Percentiles rank a stretch among this genome's conserved stretches.
Evolutionary conservation across 1,140 invertebrate species (phyloP).

Genomic region (Lithobius niger): DNA sequence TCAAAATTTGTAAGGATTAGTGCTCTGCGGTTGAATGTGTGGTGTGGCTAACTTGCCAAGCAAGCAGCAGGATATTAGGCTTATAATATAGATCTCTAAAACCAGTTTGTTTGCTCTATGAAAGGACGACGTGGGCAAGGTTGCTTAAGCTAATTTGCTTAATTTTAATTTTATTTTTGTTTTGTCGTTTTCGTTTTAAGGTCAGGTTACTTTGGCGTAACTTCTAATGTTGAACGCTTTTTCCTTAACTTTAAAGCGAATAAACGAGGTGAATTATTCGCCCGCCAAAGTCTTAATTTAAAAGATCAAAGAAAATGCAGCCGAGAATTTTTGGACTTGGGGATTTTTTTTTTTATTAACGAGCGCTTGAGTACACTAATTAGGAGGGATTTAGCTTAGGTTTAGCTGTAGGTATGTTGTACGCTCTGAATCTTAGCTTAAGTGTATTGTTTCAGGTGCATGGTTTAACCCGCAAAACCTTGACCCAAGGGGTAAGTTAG

Average conservation of each 20-base stretch:
- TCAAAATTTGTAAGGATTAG: background rate
- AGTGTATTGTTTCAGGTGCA: conserved; percentile 59
- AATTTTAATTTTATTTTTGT: no score
- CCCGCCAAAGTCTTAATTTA: background rate
- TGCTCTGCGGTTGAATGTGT: background rate
- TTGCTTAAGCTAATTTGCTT: no score
- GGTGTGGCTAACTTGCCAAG: background rate
- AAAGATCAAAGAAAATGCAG: background rate
- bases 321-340: background rate
- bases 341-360: background rate
- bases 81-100: background rate
- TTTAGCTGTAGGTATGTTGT: background rate
- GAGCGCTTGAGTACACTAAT: background rate
- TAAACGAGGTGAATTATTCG: background rate
- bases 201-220: no score
- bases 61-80: background rate
- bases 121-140: no score
- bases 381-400: background rate
- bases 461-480: conserved; percentile 79
- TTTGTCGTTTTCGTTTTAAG: no score
- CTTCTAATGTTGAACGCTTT: no score
- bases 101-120: no score
- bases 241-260: no score
- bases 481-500: conserved; percentile 65
- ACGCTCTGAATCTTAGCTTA: background rate